Conservation (phyloP, 2,888 invertebrate genomes). For the Lasioglossum lativentre region DNA sequence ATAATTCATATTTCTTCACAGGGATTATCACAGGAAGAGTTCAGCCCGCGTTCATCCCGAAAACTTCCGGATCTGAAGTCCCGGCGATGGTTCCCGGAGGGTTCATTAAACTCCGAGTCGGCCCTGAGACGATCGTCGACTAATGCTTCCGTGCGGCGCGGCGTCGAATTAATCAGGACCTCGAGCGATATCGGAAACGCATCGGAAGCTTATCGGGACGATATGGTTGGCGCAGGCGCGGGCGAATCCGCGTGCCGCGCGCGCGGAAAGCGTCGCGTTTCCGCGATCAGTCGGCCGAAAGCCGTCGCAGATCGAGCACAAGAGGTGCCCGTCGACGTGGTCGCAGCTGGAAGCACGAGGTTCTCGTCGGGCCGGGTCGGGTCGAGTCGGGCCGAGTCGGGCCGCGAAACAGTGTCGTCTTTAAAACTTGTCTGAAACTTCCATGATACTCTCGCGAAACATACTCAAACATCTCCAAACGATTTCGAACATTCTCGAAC, state of each 20-base stretch:
- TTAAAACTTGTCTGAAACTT: no score
- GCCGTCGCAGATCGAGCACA: constrained; percentile 69
- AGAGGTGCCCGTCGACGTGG: constrained; percentile 35
- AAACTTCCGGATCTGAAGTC: neutral
- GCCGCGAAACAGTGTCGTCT: neutral
- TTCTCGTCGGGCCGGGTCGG: constrained; percentile 6
- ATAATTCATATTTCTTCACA: neutral
- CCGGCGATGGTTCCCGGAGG: neutral
- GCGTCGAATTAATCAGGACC: constrained; percentile 19
- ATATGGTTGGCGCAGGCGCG: constrained; percentile 55
- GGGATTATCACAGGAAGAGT: no score
- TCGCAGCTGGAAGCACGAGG: constrained; percentile 50
- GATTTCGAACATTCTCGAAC: neutral
- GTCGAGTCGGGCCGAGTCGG: neutral
- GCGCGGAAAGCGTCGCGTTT: constrained; percentile 63
- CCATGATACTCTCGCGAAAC: no score
- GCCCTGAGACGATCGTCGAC: neutral
- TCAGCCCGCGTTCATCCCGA: neutral
- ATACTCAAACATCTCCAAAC: neutral
- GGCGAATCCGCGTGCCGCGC: constrained; percentile 46
- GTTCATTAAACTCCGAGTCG: neutral
- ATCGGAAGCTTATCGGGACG: constrained; percentile 35
- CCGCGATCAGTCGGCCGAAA: constrained; percentile 76
- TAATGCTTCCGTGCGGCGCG: neutral
- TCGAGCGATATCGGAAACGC: constrained; percentile 24